Evolutionary conservation across 2,888 invertebrate genomes (phyloP).

Genomic region (Aethes cnicana): DNA sequence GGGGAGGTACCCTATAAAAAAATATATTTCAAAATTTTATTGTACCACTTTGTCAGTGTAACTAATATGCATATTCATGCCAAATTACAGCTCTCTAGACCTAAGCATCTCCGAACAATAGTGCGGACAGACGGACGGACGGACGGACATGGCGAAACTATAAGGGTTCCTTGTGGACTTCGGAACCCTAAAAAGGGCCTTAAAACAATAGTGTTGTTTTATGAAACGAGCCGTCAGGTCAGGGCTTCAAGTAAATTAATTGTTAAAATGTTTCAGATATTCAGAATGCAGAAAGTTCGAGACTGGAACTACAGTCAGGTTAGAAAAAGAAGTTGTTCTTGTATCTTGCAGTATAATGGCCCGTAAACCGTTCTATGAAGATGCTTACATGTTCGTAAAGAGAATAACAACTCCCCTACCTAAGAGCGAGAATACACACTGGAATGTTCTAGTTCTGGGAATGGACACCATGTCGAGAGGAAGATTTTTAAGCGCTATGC

Average conservation of each 20-base stretch:
- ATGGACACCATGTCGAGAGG: conserved; percentile 34
- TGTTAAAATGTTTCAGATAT: conserved; percentile 44
- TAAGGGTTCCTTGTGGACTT: no score
- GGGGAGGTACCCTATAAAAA: no score
- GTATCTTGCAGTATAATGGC: conserved; percentile 44
- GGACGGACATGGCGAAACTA: no score
- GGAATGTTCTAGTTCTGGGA: conserved; percentile 35
- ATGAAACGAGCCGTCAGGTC: no score
- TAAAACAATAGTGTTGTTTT: no score
- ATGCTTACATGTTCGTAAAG: conserved; percentile 16
- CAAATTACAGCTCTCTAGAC: no score
- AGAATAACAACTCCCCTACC: background rate
- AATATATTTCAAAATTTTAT: no score
- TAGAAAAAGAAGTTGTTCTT: conserved; percentile 50
- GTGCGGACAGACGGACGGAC: no score
- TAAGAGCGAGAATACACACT: conserved; percentile 13
- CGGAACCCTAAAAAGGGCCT: no score
- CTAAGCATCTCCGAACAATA: no score
- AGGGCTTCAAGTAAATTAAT: background rate
- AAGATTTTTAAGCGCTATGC: conserved; percentile 29
- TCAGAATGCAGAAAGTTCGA: conserved; percentile 45
- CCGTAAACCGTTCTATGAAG: conserved; percentile 41
- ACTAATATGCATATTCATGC: no score
- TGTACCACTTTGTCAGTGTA: no score
- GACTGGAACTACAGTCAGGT: conserved; percentile 39